Base-by-base conservation (phyloP, 2,888 invertebrate species). In the Drosophila formosana region DNA sequence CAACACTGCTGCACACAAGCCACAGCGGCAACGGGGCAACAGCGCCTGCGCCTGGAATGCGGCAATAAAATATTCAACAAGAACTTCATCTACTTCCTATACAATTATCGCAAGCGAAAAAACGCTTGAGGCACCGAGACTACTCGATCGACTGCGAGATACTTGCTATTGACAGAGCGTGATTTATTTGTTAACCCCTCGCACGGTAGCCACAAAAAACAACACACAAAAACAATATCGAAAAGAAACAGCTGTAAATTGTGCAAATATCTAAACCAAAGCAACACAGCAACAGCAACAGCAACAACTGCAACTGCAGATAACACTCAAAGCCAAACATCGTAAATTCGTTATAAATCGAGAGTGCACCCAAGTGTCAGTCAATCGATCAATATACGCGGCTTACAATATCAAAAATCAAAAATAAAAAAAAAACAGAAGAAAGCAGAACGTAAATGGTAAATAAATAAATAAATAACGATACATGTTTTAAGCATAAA, bases 61-160 rank as follows among this genome's bases (percentile, higher is more conserved):
- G 66, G 75, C 88, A 82, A 77, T 71, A 72, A 64, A 73, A 81
- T 75, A 71, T 78, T 86, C 60, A 81, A 88, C 87, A 87, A 91
- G 68, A 90, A 90, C 80, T 89, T 84, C 58, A 90, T 91, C 72
- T 90, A 90, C 75, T 91, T 91, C 58, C 89, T 91, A 60, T 91
- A 91, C 86, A 88, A 91, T 72, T 90, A 90, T 81, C 91, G 91
- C 65, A 88, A 72, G 85, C 89, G 91, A 78, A 90, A 90, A 32
- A 43, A 28, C 39, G 23, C 4, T 11, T 58, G 26, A 66, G n/a
- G 11, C 11, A 37, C 67, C 47, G 72, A 56, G 62, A 61, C 66
- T 53, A 66, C 32, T 56, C 53, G 34, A 37, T 65, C 53, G 34
- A 41, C 18, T 50, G 76, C 78, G 82, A 82, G 67, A 83, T 74